These are phyloP conservation scores for Myotis brandtii DNA, from an alignment of 2,113 vertebrate species.

Conservation along the genomic window DNA sequence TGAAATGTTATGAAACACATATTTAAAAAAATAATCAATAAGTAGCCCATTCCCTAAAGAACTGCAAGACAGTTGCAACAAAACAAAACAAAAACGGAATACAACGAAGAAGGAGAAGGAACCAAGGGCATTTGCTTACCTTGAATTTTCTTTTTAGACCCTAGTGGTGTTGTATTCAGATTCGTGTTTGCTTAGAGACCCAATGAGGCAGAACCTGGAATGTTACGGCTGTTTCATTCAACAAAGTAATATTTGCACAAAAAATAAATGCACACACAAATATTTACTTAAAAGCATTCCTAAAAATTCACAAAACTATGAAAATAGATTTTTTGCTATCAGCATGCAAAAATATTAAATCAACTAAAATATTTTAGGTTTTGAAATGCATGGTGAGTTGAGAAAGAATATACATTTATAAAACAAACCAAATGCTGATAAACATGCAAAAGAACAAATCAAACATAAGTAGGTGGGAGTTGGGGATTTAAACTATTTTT, in stretches of 20 bases:
- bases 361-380: constrained; percentile 54
- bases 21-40: constrained; percentile 42
- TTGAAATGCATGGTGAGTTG: constrained; percentile 14
- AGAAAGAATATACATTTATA: constrained; percentile 69
- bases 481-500: constrained; percentile 73
- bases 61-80: constrained; percentile 56
- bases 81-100: constrained; percentile 75
- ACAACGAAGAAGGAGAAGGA: constrained; percentile 65
- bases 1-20: not conserved
- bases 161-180: constrained; percentile 99
- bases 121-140: constrained; percentile 91
- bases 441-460: constrained; percentile 83
- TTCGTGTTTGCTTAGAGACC: constrained; percentile 99
- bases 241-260: constrained; percentile 92
- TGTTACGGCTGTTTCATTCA: constrained; percentile 98
- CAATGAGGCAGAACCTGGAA: constrained; percentile 99
- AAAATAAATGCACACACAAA: constrained; percentile 85
- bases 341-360: constrained; percentile 87
- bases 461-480: constrained; percentile 58
- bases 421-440: constrained; percentile 74
- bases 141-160: constrained; percentile 96
- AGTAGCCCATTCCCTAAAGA: constrained; percentile 33
- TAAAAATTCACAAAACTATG: constrained; percentile 57
- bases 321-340: constrained; percentile 50
- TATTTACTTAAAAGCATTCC: constrained; percentile 74